Base-by-base conservation (phyloP, 2,888 invertebrate species). In the Heliconius hortense region DNA sequence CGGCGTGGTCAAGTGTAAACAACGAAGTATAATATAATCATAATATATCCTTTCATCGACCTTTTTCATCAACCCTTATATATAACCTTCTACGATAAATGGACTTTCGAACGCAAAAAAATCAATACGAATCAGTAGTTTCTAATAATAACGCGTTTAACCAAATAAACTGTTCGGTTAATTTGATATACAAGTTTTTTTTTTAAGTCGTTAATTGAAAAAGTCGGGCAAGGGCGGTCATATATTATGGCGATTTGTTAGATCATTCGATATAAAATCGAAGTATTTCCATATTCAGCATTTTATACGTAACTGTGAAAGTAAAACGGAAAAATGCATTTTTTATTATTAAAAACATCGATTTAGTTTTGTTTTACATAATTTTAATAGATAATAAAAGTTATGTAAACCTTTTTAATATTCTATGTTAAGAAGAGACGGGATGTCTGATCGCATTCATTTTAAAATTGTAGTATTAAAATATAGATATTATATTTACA, bases 341-440 rank as follows among this genome's bases (percentile, higher is more conserved):
- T 66, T 39, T 66, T 39, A 39, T 66, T 66, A 39, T 26, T 66
- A 66, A 39, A n/a, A 66, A 39, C 24, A 39, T 66, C 66, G 39
- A 24, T 66, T 66, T 66, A 66, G 66, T 24, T 66, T 24, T 66
- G 39, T 66, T 66, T 66, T 66, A n/a, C 66, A 66, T 39, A 39
- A 39, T 39, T 2, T 66, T 66, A 39, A 66, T 39, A 39, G 39
- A 66, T 39, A 66, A 66, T 66, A 66, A 66, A 66, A 24, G 8
- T 64, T 64, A 35, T 35, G 35, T 64, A 64, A 64, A n/a, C 21
- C 39, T 48, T 48, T 64, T 64, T 64, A n/a, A 10, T 64, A 35
- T 64, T 21, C 21, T 21, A 63, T 63, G 31, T 21, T 10, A 21
- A 63, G 21, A 63, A 31, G 31, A 63, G 31, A 63, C 56, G 11